Evolutionary conservation across 2,797 vertebrate species (phyloP).

Genomic region (Pristis pectinata): DNA sequence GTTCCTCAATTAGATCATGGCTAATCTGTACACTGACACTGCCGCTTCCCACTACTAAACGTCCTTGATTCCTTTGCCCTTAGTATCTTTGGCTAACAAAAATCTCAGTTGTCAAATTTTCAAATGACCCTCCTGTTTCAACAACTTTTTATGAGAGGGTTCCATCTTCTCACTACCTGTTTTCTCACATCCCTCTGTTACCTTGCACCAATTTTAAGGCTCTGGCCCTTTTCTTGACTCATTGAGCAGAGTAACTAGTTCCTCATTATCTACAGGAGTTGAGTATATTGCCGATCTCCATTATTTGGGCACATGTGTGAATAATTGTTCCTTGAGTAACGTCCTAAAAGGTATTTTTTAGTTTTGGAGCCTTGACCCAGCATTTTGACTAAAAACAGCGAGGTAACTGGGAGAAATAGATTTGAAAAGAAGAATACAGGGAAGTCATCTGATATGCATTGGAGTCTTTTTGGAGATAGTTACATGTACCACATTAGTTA

Average conservation of each 20-base stretch:
- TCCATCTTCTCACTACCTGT: neutral
- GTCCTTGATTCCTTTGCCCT: neutral
- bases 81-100: neutral
- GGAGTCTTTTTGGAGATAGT: neutral
- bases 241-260: neutral
- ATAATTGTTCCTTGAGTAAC: neutral
- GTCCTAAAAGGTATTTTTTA: neutral
- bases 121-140: neutral
- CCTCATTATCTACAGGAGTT: too few species aligned
- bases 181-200: neutral
- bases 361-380: neutral
- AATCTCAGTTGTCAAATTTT: neutral
- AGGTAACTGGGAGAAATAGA: too few species aligned
- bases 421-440: neutral
- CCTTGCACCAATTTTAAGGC: neutral
- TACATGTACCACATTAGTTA: neutral
- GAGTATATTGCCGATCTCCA: neutral
- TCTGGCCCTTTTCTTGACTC: neutral
- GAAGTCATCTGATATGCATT: too few species aligned
- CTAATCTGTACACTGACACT: neutral
- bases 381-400: neutral
- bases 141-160: neutral
- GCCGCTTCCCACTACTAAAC: too few species aligned
- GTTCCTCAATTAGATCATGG: neutral
- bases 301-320: neutral